A percentile compares a stretch with the other conserved stretches of the same genome.
Evolutionary conservation across 2,797 vertebrate species (phyloP).

Genomic region (Sylvia borin): DNA sequence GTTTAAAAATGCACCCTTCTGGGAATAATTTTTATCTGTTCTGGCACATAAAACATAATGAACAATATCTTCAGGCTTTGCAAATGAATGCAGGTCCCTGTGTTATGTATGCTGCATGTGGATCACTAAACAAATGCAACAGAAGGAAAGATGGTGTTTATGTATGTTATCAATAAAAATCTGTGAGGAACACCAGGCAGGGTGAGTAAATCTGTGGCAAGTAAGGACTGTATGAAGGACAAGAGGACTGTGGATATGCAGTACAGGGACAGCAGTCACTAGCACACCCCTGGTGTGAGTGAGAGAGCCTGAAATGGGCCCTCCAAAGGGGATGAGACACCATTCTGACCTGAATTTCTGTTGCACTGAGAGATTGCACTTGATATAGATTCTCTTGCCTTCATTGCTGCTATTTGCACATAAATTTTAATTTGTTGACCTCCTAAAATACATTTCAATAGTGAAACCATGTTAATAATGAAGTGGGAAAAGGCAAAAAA

Average conservation of each 20-base stretch:
- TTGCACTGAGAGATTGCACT: neutral
- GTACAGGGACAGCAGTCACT: neutral
- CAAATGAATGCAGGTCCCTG: neutral
- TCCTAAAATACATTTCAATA: slow-evolving; percentile 35
- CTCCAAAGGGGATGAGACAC: neutral
- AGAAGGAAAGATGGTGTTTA: neutral
- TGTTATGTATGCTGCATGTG: neutral
- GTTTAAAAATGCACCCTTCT: slow-evolving; percentile 37
- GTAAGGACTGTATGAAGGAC: neutral
- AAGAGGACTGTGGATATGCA: neutral
- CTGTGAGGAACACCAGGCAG: neutral
- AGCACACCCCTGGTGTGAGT: neutral
- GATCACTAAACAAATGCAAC: neutral
- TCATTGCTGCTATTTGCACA: neutral
- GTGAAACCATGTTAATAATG: neutral
- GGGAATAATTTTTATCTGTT: slow-evolving; percentile 37
- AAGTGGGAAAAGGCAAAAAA: neutral
- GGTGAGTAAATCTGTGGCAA: neutral
- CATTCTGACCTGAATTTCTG: neutral
- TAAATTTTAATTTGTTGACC: neutral
- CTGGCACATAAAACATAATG: slow-evolving; percentile 32
- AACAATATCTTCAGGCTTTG: slow-evolving; percentile 40
- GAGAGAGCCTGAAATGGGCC: neutral
- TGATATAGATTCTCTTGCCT: neutral
- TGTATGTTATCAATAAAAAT: neutral